phyloP scores from a whole-genome alignment of 2,888 invertebrate genomes.

The Terebella lapidaria region DNA sequence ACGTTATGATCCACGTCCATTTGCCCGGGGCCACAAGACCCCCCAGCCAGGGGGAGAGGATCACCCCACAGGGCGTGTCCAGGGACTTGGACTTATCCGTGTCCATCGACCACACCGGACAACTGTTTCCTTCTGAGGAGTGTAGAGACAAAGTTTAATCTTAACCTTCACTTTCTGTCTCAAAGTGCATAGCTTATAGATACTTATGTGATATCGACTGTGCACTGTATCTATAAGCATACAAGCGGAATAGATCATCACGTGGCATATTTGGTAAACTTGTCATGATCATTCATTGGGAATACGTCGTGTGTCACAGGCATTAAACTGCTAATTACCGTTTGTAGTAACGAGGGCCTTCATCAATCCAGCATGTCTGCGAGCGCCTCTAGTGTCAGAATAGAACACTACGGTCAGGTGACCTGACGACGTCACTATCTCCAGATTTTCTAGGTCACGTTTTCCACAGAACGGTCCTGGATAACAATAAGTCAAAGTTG shows the following conservation, averaged over 20 bases:
- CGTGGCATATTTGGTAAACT: no score
- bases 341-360: slow-evolving; percentile 4
- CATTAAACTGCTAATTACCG: no score
- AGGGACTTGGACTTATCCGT: background rate
- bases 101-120: slow-evolving; percentile 2
- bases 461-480: slow-evolving; percentile 23
- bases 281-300: no score
- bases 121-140: no score
- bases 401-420: slow-evolving; percentile 14
- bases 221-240: no score
- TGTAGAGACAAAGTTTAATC: no score
- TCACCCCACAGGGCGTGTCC: slow-evolving; percentile 12
- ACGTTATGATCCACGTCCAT: slow-evolving; percentile 20
- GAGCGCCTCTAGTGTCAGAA: slow-evolving; percentile 13
- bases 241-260: no score
- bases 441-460: background rate
- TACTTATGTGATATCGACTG: no score
- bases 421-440: background rate
- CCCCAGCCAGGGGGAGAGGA: slow-evolving; percentile 21
- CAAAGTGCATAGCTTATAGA: no score
- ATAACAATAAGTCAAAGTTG: no score
- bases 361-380: slow-evolving; percentile 10
- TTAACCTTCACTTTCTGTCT: no score
- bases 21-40: slow-evolving; percentile 17
- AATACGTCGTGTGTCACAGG: no score